phyloP scores from a whole-genome alignment of 1,140 invertebrate genomes.

The Drosophila erecta region DNA sequence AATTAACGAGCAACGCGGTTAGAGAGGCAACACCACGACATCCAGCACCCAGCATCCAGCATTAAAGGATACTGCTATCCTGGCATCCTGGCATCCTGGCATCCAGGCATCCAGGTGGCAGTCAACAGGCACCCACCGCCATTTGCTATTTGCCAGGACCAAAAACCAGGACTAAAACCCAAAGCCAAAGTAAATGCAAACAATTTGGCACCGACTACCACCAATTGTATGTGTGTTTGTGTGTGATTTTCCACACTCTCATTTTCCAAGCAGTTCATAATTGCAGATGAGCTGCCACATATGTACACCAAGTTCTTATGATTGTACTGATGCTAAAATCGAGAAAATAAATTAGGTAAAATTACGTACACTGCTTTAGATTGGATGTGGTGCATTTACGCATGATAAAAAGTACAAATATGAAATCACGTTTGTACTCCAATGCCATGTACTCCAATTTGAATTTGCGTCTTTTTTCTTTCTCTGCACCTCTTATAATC shows the following conservation, averaged over 20 bases:
- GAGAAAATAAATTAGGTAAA: too few relatives aligned
- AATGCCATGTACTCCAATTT: neutral
- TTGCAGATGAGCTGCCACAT: neutral
- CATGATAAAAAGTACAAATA: too few relatives aligned
- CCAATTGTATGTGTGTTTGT: neutral
- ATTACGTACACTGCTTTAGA: too few relatives aligned
- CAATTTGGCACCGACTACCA: conserved; percentile 42
- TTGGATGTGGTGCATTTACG: too few relatives aligned
- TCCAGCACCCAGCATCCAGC: neutral
- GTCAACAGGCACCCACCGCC: conserved; percentile 17
- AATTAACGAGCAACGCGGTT: conserved; percentile 73
- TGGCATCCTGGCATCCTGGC: neutral
- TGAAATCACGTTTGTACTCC: too few relatives aligned
- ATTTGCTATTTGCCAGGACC: conserved; percentile 5
- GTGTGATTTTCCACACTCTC: neutral
- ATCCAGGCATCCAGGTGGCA: conserved; percentile 29
- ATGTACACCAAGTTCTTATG: too few relatives aligned
- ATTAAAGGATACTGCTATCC: neutral
- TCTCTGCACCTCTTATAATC: neutral
- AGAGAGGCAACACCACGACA: neutral
- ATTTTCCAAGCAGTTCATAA: neutral
- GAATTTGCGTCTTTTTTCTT: neutral
- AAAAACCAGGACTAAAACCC: neutral
- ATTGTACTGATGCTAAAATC: too few relatives aligned
- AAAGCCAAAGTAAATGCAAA: conserved; percentile 59